Evolutionary conservation across 2,888 invertebrate genomes (phyloP), one percentile per base, ranked within the genome.

Genomic region (Chrysodeixis includens): DNA sequence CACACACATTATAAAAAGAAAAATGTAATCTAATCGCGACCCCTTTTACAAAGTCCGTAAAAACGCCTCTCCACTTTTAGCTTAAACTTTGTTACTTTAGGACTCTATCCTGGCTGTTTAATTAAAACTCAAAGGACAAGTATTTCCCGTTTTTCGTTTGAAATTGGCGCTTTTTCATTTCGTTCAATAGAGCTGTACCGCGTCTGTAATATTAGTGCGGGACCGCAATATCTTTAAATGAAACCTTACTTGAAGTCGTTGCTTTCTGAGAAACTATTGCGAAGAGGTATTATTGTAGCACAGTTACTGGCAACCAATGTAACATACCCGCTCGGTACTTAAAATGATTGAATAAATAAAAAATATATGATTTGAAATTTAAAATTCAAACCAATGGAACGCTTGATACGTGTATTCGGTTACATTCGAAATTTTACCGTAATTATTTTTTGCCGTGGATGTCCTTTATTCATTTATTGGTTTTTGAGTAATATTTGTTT

Each of bases 191-290:
- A 67, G 71, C 62, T 61, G 61, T 68, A 66, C 68, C 49, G 40
- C 60, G 57, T 52, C 55, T 60, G 62, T 66, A 62, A 71, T 72
- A 68, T 78, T 71, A 78, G 75, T 62, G 62, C 40, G 52, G 53
- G 44, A 62, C 71, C 76, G 82, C 84, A 88, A 87, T 87, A 85
- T 86, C 83, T 86, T 75, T 78, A 85, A 86, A 89, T 87, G 83
- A 87, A 86, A 84, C 79, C 79, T 74, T 74, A 76, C 73, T 78
- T 74, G 66, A 82, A 76, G 72, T 66, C 74, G 61, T 68, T 63
- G 65, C 67, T 58, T 62, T 69, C 67, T 58, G 66, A 35, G 73
- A 72, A 84, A 83, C 83, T 82, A 84, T 83, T 81, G 83, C 83
- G 83, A 83, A 75, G 82, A 81, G 75, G 81, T 86, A 86, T 85